A percentile compares a stretch with the other conserved stretches of the same genome.
Evolutionary conservation across 2,888 invertebrate genomes (phyloP).

Genomic region (Pristionchus entomophagus): DNA sequence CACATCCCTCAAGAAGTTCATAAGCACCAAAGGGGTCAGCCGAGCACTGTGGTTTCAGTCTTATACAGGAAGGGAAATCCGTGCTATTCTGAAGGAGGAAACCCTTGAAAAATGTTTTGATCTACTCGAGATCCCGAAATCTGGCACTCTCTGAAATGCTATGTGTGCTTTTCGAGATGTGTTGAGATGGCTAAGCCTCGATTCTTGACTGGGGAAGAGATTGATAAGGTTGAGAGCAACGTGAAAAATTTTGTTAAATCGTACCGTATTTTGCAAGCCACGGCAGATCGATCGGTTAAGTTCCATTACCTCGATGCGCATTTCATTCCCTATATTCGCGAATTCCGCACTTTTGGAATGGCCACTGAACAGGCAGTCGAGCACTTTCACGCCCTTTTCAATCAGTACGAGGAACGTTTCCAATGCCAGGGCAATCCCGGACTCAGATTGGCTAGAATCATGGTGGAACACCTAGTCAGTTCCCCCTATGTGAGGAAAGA

Average conservation of each 20-base stretch:
- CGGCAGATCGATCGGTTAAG: background rate
- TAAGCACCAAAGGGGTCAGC: background rate
- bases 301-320: background rate
- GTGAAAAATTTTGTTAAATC: background rate
- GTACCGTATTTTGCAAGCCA: background rate
- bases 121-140: background rate
- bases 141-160: background rate
- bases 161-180: background rate
- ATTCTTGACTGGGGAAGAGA: background rate
- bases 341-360: background rate
- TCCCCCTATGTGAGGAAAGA: background rate
- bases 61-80: background rate
- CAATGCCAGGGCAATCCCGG: background rate
- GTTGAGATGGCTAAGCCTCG: background rate
- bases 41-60: background rate
- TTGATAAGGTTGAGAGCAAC: background rate
- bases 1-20: background rate
- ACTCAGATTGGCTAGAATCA: background rate
- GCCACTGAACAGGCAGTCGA: slow-evolving; percentile 5
- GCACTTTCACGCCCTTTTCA: background rate
- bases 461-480: background rate
- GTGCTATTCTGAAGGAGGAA: background rate
- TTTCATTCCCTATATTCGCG: background rate
- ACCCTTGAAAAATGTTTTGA: background rate
- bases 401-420: background rate